Evolutionary conservation across 2,888 invertebrate genomes (phyloP).

Genomic region (Ypsolopha scabrella): DNA sequence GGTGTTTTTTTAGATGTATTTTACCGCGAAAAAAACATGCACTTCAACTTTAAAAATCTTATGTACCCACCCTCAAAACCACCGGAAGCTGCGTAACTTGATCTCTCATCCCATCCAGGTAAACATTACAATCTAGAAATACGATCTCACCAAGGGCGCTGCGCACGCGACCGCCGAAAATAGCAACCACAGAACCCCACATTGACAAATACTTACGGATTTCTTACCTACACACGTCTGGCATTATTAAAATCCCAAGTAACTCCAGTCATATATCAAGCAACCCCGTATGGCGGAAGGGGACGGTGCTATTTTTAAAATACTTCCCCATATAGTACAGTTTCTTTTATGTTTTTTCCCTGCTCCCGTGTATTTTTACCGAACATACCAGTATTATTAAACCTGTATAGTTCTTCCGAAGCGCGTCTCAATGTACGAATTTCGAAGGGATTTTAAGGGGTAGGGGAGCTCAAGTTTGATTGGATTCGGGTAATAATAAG

Average conservation of each 20-base stretch:
- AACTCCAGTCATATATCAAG: constrained; percentile 64
- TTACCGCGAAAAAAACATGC: background rate
- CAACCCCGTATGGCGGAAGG: constrained; percentile 45
- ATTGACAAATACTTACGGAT: constrained; percentile 68
- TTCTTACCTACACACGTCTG: constrained; percentile 61
- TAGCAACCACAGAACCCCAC: constrained; percentile 56
- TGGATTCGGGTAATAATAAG: constrained; percentile 45
- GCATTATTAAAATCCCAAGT: constrained; percentile 68
- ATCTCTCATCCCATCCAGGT: constrained; percentile 27
- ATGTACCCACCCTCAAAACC: background rate
- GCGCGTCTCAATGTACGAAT: background rate
- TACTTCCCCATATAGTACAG: constrained; percentile 46
- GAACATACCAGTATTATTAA: constrained; percentile 24
- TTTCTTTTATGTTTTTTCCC: constrained; percentile 65
- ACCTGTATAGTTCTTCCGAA: constrained; percentile 10
- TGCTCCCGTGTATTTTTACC: constrained; percentile 49
- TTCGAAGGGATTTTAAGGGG: constrained; percentile 4
- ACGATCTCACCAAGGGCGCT: constrained; percentile 29
- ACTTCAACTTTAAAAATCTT: background rate
- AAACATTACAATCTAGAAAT: constrained; percentile 51
- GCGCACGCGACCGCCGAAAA: constrained; percentile 57
- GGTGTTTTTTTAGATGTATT: too few species aligned
- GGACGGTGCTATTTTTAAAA: constrained; percentile 63
- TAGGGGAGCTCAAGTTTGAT: constrained; percentile 31
- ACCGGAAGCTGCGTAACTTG: constrained; percentile 32